Evolutionary conservation across 1,140 invertebrate genomes (phyloP).

Genomic region (Venturia canescens): DNA sequence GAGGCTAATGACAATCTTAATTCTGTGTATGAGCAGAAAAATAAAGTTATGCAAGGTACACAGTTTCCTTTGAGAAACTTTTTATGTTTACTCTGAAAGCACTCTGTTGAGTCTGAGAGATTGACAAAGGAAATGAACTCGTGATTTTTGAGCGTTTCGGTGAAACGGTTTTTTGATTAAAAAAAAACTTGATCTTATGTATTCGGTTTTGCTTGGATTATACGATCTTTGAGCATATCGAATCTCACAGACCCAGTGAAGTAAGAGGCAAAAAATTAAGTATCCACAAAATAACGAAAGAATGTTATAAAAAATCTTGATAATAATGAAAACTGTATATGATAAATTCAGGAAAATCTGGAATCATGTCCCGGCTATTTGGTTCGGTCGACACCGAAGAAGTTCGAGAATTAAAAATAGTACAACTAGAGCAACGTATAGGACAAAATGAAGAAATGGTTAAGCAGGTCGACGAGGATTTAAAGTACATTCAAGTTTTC

Average conservation of each 20-base stretch:
- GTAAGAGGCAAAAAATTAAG: neutral
- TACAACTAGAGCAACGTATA: slow-evolving; percentile 85
- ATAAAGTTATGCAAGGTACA: slow-evolving; percentile 77
- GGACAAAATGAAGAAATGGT: slow-evolving; percentile 80
- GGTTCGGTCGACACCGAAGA: slow-evolving; percentile 89
- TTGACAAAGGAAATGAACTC: no score
- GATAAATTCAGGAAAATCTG: slow-evolving; percentile 79
- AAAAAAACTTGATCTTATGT: no score
- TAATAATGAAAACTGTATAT: no score
- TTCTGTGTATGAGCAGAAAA: slow-evolving; percentile 78
- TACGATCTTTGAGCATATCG: no score
- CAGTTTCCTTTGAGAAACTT: neutral
- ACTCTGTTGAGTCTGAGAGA: neutral
- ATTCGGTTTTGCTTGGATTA: no score
- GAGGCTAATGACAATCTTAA: slow-evolving; percentile 82
- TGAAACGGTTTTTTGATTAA: no score
- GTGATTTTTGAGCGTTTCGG: no score
- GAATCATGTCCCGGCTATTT: slow-evolving; percentile 85
- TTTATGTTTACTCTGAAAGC: neutral
- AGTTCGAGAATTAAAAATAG: slow-evolving; percentile 85
- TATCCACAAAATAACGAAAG: no score
- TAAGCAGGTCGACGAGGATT: slow-evolving; percentile 79
- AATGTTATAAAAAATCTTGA: no score
- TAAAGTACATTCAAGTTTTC: slow-evolving; percentile 77
- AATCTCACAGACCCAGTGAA: no score